Evolutionary conservation across 2,113 vertebrate species (phyloP).

Genomic region (Jaculus jaculus): DNA sequence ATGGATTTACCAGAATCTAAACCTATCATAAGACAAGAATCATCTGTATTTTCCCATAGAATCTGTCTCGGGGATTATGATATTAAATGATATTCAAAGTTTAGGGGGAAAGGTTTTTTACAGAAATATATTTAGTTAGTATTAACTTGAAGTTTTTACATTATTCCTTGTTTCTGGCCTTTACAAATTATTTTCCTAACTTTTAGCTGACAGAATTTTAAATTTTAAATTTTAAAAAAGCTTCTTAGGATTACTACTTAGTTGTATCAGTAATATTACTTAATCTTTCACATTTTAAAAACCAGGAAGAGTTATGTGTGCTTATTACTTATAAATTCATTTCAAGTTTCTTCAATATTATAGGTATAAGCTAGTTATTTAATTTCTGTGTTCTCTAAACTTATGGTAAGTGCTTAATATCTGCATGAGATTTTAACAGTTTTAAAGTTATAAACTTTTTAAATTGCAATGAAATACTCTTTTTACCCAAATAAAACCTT

Average conservation of each 20-base stretch:
- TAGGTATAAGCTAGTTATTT: not conserved
- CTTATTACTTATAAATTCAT: not conserved
- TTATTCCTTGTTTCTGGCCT: not conserved
- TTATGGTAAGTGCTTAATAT: not conserved
- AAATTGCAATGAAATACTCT: not conserved
- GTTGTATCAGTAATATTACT: too few species aligned
- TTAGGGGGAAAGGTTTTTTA: not conserved
- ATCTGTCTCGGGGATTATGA: not conserved
- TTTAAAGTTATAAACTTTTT: not conserved
- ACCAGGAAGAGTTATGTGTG: not conserved
- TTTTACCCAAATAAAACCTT: not conserved
- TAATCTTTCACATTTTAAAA: not conserved
- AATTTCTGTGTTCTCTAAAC: not conserved
- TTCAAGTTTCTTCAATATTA: not conserved
- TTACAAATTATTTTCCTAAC: conserved; percentile 1
- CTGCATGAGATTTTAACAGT: not conserved
- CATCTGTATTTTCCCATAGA: not conserved
- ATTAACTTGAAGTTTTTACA: not conserved
- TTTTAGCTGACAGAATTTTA: not conserved
- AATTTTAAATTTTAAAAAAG: not conserved
- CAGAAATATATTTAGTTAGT: conserved; percentile 13
- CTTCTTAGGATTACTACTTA: not conserved
- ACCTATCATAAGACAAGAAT: not conserved
- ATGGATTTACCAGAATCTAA: not conserved
- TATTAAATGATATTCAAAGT: not conserved